These are phyloP conservation scores for Selene dorsalis DNA, from an alignment of 2,797 vertebrate genomes.

Conservation along the genomic window DNA sequence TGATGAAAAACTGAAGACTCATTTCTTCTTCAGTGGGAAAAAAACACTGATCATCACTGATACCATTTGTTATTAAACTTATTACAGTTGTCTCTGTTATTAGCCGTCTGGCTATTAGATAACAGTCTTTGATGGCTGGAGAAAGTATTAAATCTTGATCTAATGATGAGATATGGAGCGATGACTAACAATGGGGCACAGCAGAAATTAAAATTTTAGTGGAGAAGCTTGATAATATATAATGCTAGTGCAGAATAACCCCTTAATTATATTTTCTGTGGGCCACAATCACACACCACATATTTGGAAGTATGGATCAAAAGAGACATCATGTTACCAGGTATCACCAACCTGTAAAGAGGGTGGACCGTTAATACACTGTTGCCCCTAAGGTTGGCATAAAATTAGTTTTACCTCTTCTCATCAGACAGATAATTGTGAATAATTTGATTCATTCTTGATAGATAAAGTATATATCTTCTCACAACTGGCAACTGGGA, in stretches of 20 bases:
- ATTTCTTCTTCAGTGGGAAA: background rate
- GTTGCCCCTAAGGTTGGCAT: too few species aligned
- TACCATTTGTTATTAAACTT: background rate
- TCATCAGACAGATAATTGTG: too few species aligned
- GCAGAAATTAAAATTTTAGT: background rate
- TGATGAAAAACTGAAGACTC: background rate
- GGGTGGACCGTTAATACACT: too few species aligned
- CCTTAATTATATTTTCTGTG: background rate
- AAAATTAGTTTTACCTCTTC: too few species aligned
- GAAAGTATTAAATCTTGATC: background rate
- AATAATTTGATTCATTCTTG: too few species aligned
- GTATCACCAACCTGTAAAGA: too few species aligned
- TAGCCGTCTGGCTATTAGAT: background rate
- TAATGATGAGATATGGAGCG: background rate
- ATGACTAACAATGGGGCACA: background rate
- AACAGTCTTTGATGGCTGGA: background rate
- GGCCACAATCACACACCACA: too few species aligned
- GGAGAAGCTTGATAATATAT: background rate
- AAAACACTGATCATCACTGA: background rate
- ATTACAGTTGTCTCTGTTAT: background rate
- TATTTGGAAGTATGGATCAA: too few species aligned
- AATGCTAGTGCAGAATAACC: background rate
- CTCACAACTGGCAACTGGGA: too few species aligned
- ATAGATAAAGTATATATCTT: too few species aligned
- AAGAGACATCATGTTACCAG: too few species aligned